Base-by-base conservation (phyloP, 2,888 invertebrate genomes). In the Drosophila colorata region DNA sequence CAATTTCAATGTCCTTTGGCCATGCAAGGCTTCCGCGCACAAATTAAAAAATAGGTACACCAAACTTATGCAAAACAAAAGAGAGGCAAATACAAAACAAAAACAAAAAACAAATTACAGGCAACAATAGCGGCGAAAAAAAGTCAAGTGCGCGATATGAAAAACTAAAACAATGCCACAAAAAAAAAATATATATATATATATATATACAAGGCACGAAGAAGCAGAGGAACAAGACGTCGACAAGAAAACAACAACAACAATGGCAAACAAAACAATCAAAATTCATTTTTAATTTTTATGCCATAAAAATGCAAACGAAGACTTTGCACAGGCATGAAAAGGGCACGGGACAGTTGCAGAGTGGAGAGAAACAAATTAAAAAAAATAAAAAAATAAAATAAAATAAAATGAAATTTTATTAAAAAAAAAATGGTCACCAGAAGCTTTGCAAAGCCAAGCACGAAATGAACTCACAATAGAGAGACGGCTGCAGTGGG, bases 251-350 rank as follows among this genome's bases (percentile, higher is more conserved):
- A 69, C 47, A 75, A 79, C 52, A 68, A 67, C 57, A 67, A 5
- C 2, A 23, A 11, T n/a, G 20, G 40, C 23, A 46, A 66, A 46
- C 46, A 57, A 74, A 84, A 87, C 74, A 86, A 84, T 70, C 81
- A 82, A 88, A 87, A 88, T 84, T 88, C 82, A 82, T 85, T 86
- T 88, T 86, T 84, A 86, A 87, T 82, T 83, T 89, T 87, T 78
- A 86, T 85, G 76, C 83, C 80, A 89, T 90, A 87, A 90, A 88
- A 88, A 88, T 89, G 87, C 90, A 88, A 88, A 88, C 79, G 87
- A 84, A 75, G 84, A 78, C 74, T 71, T 74, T 65, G 66, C 69
- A 61, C 56, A 71, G 61, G 14, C 63, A 63, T 49, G 43, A 51
- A 55, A 46, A 47, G 43, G 59, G 44, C 37, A 57, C 13, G 18